phyloP scores from a whole-genome alignment of 1,140 invertebrate genomes.

The Neoseiulus cucumeris region DNA sequence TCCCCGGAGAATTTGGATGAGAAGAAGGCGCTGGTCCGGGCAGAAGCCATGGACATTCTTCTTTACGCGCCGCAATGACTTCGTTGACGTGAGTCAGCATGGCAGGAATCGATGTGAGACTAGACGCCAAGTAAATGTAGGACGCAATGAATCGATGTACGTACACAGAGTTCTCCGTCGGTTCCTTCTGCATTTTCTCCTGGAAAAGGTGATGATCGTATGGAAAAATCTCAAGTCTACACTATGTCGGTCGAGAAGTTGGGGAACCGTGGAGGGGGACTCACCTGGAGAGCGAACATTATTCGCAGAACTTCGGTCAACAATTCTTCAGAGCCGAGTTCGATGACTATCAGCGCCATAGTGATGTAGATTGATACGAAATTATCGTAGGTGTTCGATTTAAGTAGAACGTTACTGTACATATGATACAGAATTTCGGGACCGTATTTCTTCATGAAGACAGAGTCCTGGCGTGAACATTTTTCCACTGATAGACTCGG shows the following conservation, averaged over 20 bases:
- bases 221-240: no score
- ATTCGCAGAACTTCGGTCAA: slow-evolving; percentile 64
- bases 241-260: no score
- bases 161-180: background rate
- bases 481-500: slow-evolving; percentile 48
- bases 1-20: background rate
- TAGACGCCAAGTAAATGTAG: background rate
- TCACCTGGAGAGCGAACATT: slow-evolving; percentile 41
- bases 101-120: background rate
- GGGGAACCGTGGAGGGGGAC: background rate
- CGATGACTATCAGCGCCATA: slow-evolving; percentile 58
- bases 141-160: background rate
- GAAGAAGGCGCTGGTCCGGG: slow-evolving; percentile 22
- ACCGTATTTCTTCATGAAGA: slow-evolving; percentile 86
- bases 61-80: slow-evolving; percentile 28
- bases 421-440: slow-evolving; percentile 56
- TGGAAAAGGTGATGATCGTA: no score
- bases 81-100: slow-evolving; percentile 16
- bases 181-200: background rate
- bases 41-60: slow-evolving; percentile 29
- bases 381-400: slow-evolving; percentile 59
- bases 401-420: slow-evolving; percentile 47
- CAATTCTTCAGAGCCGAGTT: slow-evolving; percentile 66
- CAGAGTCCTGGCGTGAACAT: slow-evolving; percentile 68
- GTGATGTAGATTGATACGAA: slow-evolving; percentile 77